Evolutionary conservation across 1,140 invertebrate species (phyloP), one percentile per base, ranked within the genome.

Genomic region (Luehdorfia chinensis): DNA sequence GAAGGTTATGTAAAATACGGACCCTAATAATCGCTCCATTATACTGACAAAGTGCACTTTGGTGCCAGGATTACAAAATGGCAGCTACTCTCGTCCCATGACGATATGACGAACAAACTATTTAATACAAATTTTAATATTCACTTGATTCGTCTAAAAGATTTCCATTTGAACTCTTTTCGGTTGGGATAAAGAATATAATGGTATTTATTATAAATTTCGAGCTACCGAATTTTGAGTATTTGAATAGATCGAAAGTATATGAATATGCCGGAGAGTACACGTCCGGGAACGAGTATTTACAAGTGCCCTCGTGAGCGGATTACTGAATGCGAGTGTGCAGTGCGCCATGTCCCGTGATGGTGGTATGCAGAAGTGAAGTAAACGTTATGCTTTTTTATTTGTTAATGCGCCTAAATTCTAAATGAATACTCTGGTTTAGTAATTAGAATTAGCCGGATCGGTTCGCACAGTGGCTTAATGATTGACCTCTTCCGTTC

Each of bases 51-150:
- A 71, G 61, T 75, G 75, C 70, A 77, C 66, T 75, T 59, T 58
- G 55, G 36, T 45, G 52, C 59, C 62, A 47, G 64, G 65, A 73
- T 80, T 80, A 81, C 75, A 81, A 76, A 81, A 78, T 78, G 75
- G 73, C 71, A 68, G 66, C 59, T 45, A 49, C 33, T 41, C 47
- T 33, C 33, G 48, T 57, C 45, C 58, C 56, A 43, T 12, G 21
- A 41, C 41, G 23, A 47, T 48, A 50, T 47, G 21, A 41, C 13
- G 50, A 37, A 47, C 59, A 63, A 65, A 67, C 61, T 66, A 56
- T 60, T 50, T 15, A 25, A 27, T 11, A 53, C 57, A n/a, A 37
- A 5, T 34, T 9, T 21, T n/a, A n/a, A 37, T 16, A 11, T 6
- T n/a, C n/a, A n/a, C n/a, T 7, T 37, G n/a, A n/a, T n/a, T n/a